Conservation (phyloP, 2,888 invertebrate genomes). For the Eupithecia vulgata region DNA sequence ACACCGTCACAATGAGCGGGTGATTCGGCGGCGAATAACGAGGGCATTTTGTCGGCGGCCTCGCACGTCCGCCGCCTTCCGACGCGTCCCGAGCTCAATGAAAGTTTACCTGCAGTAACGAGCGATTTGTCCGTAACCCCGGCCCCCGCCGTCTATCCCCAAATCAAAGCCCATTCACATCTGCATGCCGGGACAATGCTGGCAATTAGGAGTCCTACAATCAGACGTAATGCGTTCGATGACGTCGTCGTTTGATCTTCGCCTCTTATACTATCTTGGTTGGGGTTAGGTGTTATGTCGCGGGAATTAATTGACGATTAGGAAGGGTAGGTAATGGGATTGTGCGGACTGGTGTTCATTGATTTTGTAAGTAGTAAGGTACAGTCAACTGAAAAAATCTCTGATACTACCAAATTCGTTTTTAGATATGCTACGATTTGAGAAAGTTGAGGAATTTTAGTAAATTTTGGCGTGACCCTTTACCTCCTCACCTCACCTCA, state of each 20-base stretch:
- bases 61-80: constrained; percentile 84
- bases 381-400: neutral
- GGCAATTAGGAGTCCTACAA: constrained; percentile 84
- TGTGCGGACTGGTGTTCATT: neutral
- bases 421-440: neutral
- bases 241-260: constrained; percentile 52
- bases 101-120: constrained; percentile 85
- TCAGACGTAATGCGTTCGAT: constrained; percentile 82
- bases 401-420: neutral
- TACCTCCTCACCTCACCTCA: no score
- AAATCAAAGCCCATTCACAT: constrained; percentile 85
- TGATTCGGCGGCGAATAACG: constrained; percentile 85
- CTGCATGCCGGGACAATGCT: constrained; percentile 85
- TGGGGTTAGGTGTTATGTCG: neutral
- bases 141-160: constrained; percentile 71
- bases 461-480: no score
- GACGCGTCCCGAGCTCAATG: constrained; percentile 75
- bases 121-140: constrained; percentile 83
- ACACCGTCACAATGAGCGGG: constrained; percentile 76
- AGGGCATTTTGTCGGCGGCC: constrained; percentile 84
- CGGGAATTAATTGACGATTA: neutral
- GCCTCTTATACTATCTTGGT: constrained; percentile 30
- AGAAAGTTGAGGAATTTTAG: neutral
- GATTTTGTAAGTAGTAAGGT: neutral
- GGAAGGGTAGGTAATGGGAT: neutral